phyloP scores from a whole-genome alignment of 2,797 vertebrate genomes.

The Babyrousa celebensis region DNA sequence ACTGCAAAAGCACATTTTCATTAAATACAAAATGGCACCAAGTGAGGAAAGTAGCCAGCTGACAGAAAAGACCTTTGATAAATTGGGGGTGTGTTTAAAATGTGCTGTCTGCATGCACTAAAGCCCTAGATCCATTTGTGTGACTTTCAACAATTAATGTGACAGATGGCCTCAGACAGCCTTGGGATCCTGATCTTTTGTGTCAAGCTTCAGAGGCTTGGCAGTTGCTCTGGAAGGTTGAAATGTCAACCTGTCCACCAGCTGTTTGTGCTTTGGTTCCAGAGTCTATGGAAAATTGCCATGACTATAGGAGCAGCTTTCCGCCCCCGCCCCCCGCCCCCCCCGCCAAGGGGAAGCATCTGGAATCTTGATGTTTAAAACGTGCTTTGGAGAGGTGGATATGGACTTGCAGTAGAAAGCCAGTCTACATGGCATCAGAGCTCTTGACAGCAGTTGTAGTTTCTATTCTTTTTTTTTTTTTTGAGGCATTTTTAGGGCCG shows the following conservation, averaged over 20 bases:
- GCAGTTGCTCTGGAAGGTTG: conserved; percentile 74
- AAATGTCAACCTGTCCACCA: conserved; percentile 73
- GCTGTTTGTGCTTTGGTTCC: conserved; percentile 76
- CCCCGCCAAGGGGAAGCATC: background rate
- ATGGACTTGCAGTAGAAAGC: background rate
- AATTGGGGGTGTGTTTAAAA: conserved; percentile 58
- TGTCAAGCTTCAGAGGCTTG: conserved; percentile 76
- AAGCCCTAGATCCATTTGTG: conserved; percentile 60
- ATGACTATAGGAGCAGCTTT: background rate
- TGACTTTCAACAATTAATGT: conserved; percentile 69
- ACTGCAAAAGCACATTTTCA: conserved; percentile 34
- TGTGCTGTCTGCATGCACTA: background rate
- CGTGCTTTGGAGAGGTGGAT: background rate
- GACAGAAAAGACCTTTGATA: conserved; percentile 60
- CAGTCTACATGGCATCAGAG: background rate
- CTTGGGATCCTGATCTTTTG: conserved; percentile 63
- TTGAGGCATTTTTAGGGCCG: no score
- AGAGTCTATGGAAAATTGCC: background rate
- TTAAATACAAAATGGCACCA: conserved; percentile 56
- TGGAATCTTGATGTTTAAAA: conserved; percentile 42
- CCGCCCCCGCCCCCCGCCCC: background rate
- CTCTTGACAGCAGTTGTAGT: background rate
- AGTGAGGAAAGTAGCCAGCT: conserved; percentile 45
- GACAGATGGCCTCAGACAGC: conserved; percentile 74
- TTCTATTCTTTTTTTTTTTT: background rate